Evolutionary conservation across 2,113 vertebrate genomes (phyloP), one percentile per base, ranked within the genome.

Genomic region (Leptocoma aspasia): DNA sequence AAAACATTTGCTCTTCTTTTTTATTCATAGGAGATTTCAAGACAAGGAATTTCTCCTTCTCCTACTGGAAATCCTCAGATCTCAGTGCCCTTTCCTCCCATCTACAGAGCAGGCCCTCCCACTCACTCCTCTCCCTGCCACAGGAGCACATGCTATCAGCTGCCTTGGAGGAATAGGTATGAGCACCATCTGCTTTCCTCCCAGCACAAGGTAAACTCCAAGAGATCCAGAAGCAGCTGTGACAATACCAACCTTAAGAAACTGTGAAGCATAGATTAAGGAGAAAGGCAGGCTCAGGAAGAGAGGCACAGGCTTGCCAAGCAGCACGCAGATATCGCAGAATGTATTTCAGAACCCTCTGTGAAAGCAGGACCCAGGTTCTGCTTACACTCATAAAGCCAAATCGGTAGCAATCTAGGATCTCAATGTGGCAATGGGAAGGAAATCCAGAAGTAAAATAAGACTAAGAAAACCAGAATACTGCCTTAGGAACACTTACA

Each of bases 401-500:
- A 64, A 35, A 83, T 57, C 45, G 3, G 11, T 23, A 3, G 2
- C 22, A 23, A 50, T 50, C 5, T n/a, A 27, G 39, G 31, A 86
- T 44, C 52, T 54, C 23, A 42, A 3, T 5, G 24, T 33, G 31
- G 23, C 64, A 94, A 63, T 24, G 17, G 7, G 8, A 88, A 12
- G 30, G 60, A 81, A 88, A 88, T 52, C 23, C 68, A 77, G 30
- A 77, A 80, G 22, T 53, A 65, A 82, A 96, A 72, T 0, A 94
- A 94, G 37, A 82, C 15, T 3, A 71, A 61, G 37, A 72, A 24
- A 89, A 61, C 10, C 24, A 57, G 47, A 85, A 52, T 6, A 31
- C 19, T 65, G 12, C 16, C 15, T 61, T 30, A 68, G 26, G 53
- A 56, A 88, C 88, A 99, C 99, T 97, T 98, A 99, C 99, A 13